Conservation (phyloP, 1,140 invertebrate genomes). For the Sesamia nonagrioides region DNA sequence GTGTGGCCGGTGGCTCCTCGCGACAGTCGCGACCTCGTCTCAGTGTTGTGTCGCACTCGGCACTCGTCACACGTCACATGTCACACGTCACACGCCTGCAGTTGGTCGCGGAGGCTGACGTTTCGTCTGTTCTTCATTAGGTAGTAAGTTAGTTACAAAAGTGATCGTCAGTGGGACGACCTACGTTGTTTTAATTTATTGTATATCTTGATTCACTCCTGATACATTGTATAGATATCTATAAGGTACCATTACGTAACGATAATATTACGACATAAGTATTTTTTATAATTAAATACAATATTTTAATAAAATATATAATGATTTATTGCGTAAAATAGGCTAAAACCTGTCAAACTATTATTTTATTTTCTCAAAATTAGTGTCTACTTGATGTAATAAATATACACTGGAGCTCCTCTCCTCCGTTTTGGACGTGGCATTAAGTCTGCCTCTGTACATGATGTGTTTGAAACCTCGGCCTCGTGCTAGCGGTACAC, state of each 20-base stretch:
- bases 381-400: background rate
- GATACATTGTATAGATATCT: background rate
- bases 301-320: constrained; percentile 32
- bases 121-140: too few relatives aligned
- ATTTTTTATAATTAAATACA: constrained; percentile 40
- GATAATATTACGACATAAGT: constrained; percentile 10
- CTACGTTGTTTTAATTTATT: background rate
- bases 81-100: too few relatives aligned
- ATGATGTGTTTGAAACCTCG: too few relatives aligned
- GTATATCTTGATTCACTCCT: constrained; percentile 26
- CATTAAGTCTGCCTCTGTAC: too few relatives aligned
- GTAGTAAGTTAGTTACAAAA: background rate
- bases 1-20: too few relatives aligned
- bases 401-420: background rate
- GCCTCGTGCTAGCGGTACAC: background rate
- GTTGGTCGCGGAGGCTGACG: too few relatives aligned
- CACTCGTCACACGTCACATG: too few relatives aligned
- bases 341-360: background rate
- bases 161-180: background rate
- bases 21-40: too few relatives aligned
- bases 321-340: background rate
- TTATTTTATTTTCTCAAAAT: background rate
- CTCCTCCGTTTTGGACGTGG: too few relatives aligned
- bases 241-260: constrained; percentile 8
- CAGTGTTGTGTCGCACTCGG: too few relatives aligned